phyloP scores from a whole-genome alignment of 1,140 invertebrate species.

The Teleogryllus occipitalis region DNA sequence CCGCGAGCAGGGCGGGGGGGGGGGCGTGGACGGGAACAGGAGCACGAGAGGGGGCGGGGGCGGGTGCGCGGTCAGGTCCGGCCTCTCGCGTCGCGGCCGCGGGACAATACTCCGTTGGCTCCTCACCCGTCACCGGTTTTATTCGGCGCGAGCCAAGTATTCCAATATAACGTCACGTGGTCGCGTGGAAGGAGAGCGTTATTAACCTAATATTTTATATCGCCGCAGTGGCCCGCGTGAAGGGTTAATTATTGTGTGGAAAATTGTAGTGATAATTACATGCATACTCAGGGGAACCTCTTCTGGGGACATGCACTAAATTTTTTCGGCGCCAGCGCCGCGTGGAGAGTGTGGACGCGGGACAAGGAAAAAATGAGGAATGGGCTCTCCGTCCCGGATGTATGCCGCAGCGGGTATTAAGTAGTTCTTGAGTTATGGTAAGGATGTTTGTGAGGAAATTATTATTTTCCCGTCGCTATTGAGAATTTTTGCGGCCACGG shows the following conservation, averaged over 20 bases:
- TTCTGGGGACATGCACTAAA: background rate
- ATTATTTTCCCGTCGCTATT: background rate
- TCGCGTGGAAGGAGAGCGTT: background rate
- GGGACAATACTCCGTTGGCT: too few relatives aligned
- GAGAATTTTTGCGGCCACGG: background rate
- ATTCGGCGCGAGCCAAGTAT: background rate
- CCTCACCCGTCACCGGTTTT: too few relatives aligned
- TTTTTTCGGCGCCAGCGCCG: background rate
- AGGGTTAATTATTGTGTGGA: background rate
- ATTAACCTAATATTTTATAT: background rate
- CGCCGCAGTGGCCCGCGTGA: background rate
- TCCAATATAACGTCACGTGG: background rate
- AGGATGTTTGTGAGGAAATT: background rate
- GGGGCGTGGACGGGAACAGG: too few relatives aligned
- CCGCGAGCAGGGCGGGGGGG: too few relatives aligned
- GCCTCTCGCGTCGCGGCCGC: too few relatives aligned
- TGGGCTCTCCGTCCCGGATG: background rate
- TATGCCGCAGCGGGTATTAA: background rate
- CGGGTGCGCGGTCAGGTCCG: too few relatives aligned
- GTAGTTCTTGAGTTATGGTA: background rate
- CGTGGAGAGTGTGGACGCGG: background rate
- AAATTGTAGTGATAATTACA: constrained; percentile 1
- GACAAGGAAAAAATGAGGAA: background rate
- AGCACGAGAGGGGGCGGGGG: too few relatives aligned
- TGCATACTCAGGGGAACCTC: background rate